Percentiles rank a stretch among this genome's conserved stretches.
These are phyloP conservation scores for Amphipoea oculea DNA, from an alignment of 2,888 invertebrate species.

Conservation along the genomic window DNA sequence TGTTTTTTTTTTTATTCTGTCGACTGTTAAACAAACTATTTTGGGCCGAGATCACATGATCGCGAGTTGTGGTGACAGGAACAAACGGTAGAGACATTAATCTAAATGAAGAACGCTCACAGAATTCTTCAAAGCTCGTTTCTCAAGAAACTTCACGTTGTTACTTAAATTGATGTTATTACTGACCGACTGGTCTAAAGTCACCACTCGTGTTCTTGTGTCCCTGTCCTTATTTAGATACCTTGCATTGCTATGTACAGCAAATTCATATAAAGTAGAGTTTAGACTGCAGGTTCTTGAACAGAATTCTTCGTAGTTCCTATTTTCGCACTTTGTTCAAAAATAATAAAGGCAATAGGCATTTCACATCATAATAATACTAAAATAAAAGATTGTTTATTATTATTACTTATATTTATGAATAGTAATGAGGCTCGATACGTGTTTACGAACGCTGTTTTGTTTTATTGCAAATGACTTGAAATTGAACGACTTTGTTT, in stretches of 20 bases:
- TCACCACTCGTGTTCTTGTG: constrained; percentile 22
- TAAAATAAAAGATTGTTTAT: constrained; percentile 49
- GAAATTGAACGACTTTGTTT: constrained; percentile 20
- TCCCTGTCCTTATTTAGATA: constrained; percentile 60
- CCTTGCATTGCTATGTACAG: constrained; percentile 70
- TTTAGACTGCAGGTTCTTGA: constrained; percentile 55
- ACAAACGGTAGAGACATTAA: constrained; percentile 59
- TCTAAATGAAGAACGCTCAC: constrained; percentile 56
- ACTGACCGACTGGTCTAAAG: constrained; percentile 11
- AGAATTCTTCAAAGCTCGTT: constrained; percentile 43
- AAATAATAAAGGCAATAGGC: constrained; percentile 62
- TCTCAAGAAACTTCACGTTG: constrained; percentile 30
- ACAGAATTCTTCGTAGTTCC: constrained; percentile 74
- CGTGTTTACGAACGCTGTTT: constrained; percentile 34
- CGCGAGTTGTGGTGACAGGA: constrained; percentile 56
- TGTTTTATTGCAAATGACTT: constrained; percentile 45
- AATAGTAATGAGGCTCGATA: constrained; percentile 28
- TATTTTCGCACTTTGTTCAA: constrained; percentile 72
- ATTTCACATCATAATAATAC: constrained; percentile 65
- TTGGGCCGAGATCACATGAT: constrained; percentile 64
- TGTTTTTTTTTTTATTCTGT: constrained; percentile 51
- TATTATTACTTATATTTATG: constrained; percentile 33
- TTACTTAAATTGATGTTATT: constrained; percentile 48
- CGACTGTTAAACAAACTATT: constrained; percentile 61
- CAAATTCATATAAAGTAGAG: constrained; percentile 58